These are phyloP conservation scores for Denticeps clupeoides DNA, from an alignment of 2,797 vertebrate species.

Conservation along the genomic window DNA sequence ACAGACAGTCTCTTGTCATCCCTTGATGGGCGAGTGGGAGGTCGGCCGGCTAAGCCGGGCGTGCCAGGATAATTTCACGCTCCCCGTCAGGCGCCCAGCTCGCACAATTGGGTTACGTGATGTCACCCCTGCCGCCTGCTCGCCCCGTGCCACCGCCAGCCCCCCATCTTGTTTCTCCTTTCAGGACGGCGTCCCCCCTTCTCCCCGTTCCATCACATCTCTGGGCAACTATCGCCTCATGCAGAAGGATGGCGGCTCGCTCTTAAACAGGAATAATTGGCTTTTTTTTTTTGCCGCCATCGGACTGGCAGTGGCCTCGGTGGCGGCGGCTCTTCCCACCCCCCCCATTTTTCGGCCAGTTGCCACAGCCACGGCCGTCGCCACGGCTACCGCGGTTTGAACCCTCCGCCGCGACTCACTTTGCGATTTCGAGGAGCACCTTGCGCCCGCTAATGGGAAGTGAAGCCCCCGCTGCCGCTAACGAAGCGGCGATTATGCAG, in stretches of 20 bases:
- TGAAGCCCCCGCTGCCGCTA: conserved; percentile 20
- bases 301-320: background rate
- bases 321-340: no score
- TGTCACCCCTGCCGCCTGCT: background rate
- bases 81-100: conserved; percentile 13
- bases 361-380: conserved; percentile 34
- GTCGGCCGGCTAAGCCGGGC: conserved; percentile 39
- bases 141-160: background rate
- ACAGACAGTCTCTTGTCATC: conserved; percentile 63
- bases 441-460: conserved; percentile 31
- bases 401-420: conserved; percentile 21
- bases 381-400: conserved; percentile 36
- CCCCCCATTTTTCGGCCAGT: background rate
- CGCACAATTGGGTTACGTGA: background rate
- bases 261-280: conserved; percentile 50
- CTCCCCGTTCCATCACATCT: conserved; percentile 40
- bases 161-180: conserved; percentile 35
- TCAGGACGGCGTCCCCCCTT: conserved; percentile 24
- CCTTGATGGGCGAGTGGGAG: conserved; percentile 58
- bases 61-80: conserved; percentile 24
- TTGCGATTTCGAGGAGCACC: conserved; percentile 38
- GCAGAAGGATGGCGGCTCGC: conserved; percentile 41
- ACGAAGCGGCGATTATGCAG: conserved; percentile 6
- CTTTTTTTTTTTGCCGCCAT: conserved; percentile 41
- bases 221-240: conserved; percentile 55